A percentile compares a stretch with the other conserved stretches of the same genome.
These are phyloP conservation scores for Phylloscopus trochilus DNA, from an alignment of 2,113 vertebrate genomes.

Conservation along the genomic window DNA sequence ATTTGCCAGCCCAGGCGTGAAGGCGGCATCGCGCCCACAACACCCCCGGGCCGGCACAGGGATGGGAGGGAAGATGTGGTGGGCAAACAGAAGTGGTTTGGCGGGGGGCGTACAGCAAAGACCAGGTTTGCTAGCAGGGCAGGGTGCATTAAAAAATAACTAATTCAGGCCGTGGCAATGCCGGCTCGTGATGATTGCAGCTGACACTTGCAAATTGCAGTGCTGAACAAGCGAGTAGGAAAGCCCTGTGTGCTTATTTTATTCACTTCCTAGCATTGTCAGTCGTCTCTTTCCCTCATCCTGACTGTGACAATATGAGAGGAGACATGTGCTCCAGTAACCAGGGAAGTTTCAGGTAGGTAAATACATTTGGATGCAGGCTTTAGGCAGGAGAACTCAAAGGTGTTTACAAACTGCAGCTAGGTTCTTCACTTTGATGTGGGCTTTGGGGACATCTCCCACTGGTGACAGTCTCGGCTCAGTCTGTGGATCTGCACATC, in stretches of 20 bases:
- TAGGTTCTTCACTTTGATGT: neutral
- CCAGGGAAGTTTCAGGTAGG: neutral
- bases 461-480: neutral
- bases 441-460: neutral
- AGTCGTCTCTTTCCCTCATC: neutral
- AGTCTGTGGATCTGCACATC: neutral
- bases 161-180: neutral
- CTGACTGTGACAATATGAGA: accelerated
- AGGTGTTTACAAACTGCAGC: neutral
- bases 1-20: constrained; percentile 43
- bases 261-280: neutral
- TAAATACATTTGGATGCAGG: too few relatives aligned
- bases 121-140: neutral
- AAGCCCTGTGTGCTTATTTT: neutral
- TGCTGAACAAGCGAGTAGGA: neutral
- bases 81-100: neutral
- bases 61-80: neutral
- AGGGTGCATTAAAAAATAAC: accelerated
- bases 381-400: neutral
- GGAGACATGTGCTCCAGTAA: neutral
- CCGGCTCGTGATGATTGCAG: neutral
- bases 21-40: accelerated
- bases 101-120: neutral
- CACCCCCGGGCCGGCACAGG: neutral
- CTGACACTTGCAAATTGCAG: neutral